Conservation (phyloP, 2,797 vertebrate species). For the Cirrhinus molitorella region DNA sequence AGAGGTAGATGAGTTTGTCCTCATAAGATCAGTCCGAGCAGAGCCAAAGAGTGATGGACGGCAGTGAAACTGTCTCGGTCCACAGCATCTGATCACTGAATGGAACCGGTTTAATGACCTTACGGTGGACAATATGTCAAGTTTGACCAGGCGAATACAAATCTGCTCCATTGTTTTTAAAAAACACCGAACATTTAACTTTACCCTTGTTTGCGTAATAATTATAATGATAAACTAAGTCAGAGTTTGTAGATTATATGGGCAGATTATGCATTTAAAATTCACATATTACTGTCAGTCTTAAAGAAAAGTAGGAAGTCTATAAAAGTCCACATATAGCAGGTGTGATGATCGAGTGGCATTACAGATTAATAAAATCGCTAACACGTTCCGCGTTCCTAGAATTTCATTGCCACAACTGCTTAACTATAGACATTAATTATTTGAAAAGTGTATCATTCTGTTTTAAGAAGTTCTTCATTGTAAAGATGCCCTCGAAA, state of each 20-base stretch:
- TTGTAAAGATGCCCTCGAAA: background rate
- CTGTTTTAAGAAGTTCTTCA: background rate
- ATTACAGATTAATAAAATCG: background rate
- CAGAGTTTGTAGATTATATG: background rate
- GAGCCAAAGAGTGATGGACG: background rate
- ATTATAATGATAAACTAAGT: background rate
- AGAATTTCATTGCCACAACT: background rate
- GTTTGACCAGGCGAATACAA: conserved; percentile 51
- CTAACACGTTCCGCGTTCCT: background rate
- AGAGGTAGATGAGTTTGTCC: background rate
- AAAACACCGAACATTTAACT: background rate
- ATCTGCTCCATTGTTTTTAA: conserved; percentile 61
- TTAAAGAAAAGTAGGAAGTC: background rate
- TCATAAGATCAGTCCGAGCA: background rate
- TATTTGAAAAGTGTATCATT: background rate
- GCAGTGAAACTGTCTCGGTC: background rate
- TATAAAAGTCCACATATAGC: background rate
- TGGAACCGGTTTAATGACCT: background rate
- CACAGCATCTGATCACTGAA: background rate
- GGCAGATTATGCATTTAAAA: background rate
- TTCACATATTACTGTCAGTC: background rate
- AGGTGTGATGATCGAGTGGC: background rate
- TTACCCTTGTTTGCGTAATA: background rate
- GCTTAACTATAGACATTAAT: too few species aligned
- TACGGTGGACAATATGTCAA: conserved; percentile 24